Conservation (phyloP, 1,140 invertebrate species). For the Akabosia matsudoensis region DNA sequence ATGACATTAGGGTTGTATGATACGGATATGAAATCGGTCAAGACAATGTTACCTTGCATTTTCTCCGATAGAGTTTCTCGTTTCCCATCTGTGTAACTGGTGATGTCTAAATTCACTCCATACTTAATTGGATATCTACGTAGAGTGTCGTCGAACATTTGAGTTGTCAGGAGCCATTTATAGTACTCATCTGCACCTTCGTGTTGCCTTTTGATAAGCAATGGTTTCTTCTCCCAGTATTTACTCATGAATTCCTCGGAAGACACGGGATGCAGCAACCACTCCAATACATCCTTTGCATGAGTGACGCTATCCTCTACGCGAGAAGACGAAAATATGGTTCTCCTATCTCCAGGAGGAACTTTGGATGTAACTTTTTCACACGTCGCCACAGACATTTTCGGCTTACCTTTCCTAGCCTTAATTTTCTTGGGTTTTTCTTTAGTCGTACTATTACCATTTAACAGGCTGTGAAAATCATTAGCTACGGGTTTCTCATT, state of each 20-base stretch:
- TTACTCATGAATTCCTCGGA: constrained; percentile 63
- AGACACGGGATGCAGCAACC: constrained; percentile 66
- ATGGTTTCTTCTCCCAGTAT: constrained; percentile 76
- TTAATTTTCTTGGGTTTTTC: not conserved
- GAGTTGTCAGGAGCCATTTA: constrained; percentile 68
- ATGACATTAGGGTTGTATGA: not conserved
- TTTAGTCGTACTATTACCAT: no score
- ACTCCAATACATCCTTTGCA: constrained; percentile 63
- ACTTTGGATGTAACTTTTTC: not conserved
- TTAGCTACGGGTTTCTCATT: not conserved
- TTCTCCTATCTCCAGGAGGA: not conserved
- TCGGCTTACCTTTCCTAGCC: not conserved
- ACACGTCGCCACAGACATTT: no score
- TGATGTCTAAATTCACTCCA: constrained; percentile 85
- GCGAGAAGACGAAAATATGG: not conserved
- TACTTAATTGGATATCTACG: constrained; percentile 65
- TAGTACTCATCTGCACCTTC: constrained; percentile 63
- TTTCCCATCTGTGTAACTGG: constrained; percentile 72
- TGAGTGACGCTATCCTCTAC: constrained; percentile 47
- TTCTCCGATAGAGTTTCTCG: constrained; percentile 63
- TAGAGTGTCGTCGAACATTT: constrained; percentile 73
- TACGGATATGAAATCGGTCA: not conserved
- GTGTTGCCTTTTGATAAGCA: constrained; percentile 64
- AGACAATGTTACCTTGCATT: constrained; percentile 23
- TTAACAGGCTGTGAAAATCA: not conserved